Base-by-base conservation (phyloP, 2,888 invertebrate genomes). In the Erannis defoliaria region DNA sequence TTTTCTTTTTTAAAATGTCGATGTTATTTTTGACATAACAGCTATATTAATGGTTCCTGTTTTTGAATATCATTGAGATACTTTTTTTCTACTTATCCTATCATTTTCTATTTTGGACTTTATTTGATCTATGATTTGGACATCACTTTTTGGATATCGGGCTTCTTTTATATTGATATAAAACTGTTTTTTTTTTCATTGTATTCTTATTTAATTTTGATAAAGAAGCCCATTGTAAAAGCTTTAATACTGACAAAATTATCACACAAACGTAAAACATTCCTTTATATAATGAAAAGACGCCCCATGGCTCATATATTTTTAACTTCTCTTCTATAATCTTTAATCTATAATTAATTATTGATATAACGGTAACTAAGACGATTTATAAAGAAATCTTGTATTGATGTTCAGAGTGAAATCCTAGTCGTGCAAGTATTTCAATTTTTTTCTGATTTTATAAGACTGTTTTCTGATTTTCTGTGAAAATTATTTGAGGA, bases 381-480 rank as follows among this genome's bases (percentile, higher is more conserved):
- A 71, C 58, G 69, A 68, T 55, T 53, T 59, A 33, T 55, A 55
- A 65, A 64, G 73, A 75, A 77, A 76, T 73, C 73, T 78, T 81
- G 74, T 76, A 76, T 76, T 68, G 76, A 76, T 76, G 75, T 73
- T 79, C 76, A 75, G 78, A 82, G 81, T 81, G 84, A 77, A 75
- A 71, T 74, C 75, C 86, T 86, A 85, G 85, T 84, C 86, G 82
- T 81, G 80, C 73, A 78, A 82, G 81, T 85, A 84, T 78, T 82
- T 81, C 71, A 73, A 73, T 73, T 66, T 71, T 71, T 81, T 82
- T 84, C 79, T 80, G 68, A 79, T 79, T 62, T 76, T 78, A 85
- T 79, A 88, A 90, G 90, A 90, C 90, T 90, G 90, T 84, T 82
- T 76, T 77, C 59, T 76, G 74, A 77, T 80, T 81, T 79, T 78